These are phyloP conservation scores for Borostomias antarcticus DNA, from an alignment of 2,797 vertebrate genomes.

Conservation along the genomic window DNA sequence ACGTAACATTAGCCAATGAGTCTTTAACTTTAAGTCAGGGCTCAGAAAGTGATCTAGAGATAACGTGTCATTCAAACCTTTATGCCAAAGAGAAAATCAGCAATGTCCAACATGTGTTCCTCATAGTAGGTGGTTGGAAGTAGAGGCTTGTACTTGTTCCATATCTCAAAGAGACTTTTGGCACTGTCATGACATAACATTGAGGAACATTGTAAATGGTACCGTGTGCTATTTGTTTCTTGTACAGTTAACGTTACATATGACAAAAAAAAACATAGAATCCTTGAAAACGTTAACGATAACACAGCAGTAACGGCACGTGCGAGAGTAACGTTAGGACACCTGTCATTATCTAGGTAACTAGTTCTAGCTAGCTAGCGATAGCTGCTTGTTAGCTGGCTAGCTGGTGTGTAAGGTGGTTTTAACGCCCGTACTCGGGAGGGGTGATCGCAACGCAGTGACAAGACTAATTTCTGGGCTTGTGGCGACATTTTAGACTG, in stretches of 20 bases:
- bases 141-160: conserved; percentile 86
- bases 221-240: too few relatives aligned
- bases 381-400: background rate
- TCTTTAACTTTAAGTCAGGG: too few relatives aligned
- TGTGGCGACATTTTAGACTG: too few relatives aligned
- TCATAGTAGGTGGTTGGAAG: conserved; percentile 84
- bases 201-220: too few relatives aligned
- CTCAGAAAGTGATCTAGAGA: too few relatives aligned
- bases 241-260: too few relatives aligned
- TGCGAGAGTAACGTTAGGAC: background rate
- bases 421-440: too few relatives aligned
- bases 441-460: too few relatives aligned
- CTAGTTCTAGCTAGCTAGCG: background rate
- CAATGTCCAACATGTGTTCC: conserved; percentile 83
- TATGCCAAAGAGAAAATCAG: conserved; percentile 84
- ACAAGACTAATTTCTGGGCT: too few relatives aligned
- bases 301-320: background rate
- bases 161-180: conserved; percentile 83
- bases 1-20: too few relatives aligned
- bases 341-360: background rate
- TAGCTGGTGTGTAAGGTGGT: background rate
- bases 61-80: conserved; percentile 74
- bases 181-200: conserved; percentile 71
- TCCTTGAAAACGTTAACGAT: too few relatives aligned
- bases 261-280: too few relatives aligned